A percentile compares a stretch with the other conserved stretches of the same genome.
phyloP scores from a whole-genome alignment of 2,113 vertebrate species.

The Heterochromis multidens region DNA sequence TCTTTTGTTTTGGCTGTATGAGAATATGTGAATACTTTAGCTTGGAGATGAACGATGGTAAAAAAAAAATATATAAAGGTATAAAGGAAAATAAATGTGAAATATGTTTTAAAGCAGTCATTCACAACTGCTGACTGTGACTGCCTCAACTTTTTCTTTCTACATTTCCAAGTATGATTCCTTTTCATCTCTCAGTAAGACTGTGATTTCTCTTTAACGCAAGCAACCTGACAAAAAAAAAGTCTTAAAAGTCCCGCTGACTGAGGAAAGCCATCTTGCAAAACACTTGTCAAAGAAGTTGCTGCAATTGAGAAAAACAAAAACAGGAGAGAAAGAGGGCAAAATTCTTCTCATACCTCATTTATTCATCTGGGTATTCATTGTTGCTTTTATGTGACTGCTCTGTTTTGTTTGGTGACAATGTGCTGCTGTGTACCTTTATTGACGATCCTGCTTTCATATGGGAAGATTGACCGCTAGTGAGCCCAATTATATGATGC shows the following conservation, averaged over 20 bases:
- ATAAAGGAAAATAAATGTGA: background rate
- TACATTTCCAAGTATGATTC: background rate
- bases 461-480: conserved; percentile 7
- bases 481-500: background rate
- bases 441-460: conserved; percentile 16
- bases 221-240: background rate
- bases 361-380: background rate
- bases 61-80: background rate
- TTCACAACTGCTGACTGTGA: background rate
- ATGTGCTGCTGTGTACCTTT: background rate
- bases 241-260: background rate
- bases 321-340: background rate
- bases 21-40: conserved; percentile 10
- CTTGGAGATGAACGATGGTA: background rate
- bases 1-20: background rate
- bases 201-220: background rate
- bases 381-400: background rate
- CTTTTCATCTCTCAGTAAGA: background rate
- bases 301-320: background rate
- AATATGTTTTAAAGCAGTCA: background rate
- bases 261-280: background rate
- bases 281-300: background rate
- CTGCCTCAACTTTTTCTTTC: background rate
- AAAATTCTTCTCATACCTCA: background rate
- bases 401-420: conserved; percentile 12